Percentiles rank a stretch among this genome's conserved stretches.
Conservation (phyloP, 2,888 invertebrate genomes). For the Pyrocoelia pectoralis region DNA sequence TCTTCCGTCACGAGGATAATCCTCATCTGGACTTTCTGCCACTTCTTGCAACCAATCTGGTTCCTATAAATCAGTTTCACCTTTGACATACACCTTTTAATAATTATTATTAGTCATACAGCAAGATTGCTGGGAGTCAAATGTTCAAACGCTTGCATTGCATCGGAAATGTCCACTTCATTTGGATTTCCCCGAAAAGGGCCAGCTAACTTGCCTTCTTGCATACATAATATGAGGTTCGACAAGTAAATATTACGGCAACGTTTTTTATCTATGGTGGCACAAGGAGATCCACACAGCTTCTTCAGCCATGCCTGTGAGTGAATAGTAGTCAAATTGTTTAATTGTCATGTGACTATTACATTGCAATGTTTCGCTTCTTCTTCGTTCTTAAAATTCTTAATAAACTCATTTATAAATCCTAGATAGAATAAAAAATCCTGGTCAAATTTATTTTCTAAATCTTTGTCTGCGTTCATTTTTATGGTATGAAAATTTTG, state of each 20-base stretch:
- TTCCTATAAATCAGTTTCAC: no score
- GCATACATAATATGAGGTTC: slow-evolving; percentile 58
- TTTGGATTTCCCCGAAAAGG: slow-evolving; percentile 55
- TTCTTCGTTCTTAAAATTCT: slow-evolving; percentile 44
- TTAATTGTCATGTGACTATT: slow-evolving; percentile 24
- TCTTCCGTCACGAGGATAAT: slow-evolving; percentile 52
- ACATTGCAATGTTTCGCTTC: slow-evolving; percentile 47
- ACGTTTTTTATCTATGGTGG: slow-evolving; percentile 54
- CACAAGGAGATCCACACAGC: slow-evolving; percentile 54
- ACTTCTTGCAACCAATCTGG: slow-evolving; percentile 55
- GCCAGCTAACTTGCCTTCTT: slow-evolving; percentile 54
- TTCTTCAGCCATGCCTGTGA: slow-evolving; percentile 57
- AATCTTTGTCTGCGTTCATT: slow-evolving; percentile 34
- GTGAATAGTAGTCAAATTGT: background rate
- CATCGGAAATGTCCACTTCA: slow-evolving; percentile 54
- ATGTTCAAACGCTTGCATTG: slow-evolving; percentile 52
- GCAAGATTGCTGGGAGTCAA: slow-evolving; percentile 18
- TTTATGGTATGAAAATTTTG: slow-evolving; percentile 14
- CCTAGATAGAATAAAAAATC: slow-evolving; percentile 61
- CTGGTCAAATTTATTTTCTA: slow-evolving; percentile 58
- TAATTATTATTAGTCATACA: background rate
- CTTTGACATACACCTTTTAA: background rate
- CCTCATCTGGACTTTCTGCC: slow-evolving; percentile 38
- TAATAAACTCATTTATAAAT: slow-evolving; percentile 52
- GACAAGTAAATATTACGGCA: slow-evolving; percentile 60